Base-by-base conservation (phyloP, 1,140 invertebrate genomes). In the Nebria ingens region DNA sequence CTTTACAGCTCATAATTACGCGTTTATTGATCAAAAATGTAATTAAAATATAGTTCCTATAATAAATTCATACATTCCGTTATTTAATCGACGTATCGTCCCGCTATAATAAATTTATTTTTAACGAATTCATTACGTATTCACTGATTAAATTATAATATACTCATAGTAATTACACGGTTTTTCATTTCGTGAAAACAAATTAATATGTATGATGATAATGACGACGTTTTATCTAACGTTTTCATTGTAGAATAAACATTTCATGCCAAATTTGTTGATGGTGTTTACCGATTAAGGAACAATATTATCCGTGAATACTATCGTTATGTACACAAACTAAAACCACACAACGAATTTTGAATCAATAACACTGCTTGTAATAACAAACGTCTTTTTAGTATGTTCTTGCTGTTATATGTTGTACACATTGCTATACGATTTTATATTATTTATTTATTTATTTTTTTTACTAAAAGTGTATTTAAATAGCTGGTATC, bases 191-290 rank as follows among this genome's bases (percentile, higher is more conserved):
- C 13, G 25, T 29, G n/a, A 34, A 45, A 45, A 45, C 40, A 45
- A 45, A 45, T 45, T 45, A 45, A 45, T 45, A 45, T 45, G 40
- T 45, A 45, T 45, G 13, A 29, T 29, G 25, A 29, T 29, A 29
- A 29, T 29, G 13, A 29, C 25, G n/a, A n/a, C n/a, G n/a, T n/a
- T n/a, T n/a, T n/a, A n/a, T 29, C 25, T 29, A 29, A 4, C 4
- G 13, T 29, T 29, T 29, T 29, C 25, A 6, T 29, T 29, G 13
- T 29, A 29, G 4, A 29, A 29, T 29, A 13, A 29, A n/a, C n/a
- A n/a, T n/a, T n/a, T n/a, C n/a, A n/a, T n/a, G n/a, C n/a, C n/a
- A n/a, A n/a, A n/a, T n/a, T n/a, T n/a, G n/a, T n/a, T n/a, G n/a
- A n/a, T n/a, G n/a, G n/a, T n/a, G n/a, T n/a, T n/a, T n/a, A n/a